A percentile compares a stretch with the other conserved stretches of the same genome.
These are phyloP conservation scores for Eclectus roratus DNA, from an alignment of 2,113 vertebrate genomes.

Conservation along the genomic window DNA sequence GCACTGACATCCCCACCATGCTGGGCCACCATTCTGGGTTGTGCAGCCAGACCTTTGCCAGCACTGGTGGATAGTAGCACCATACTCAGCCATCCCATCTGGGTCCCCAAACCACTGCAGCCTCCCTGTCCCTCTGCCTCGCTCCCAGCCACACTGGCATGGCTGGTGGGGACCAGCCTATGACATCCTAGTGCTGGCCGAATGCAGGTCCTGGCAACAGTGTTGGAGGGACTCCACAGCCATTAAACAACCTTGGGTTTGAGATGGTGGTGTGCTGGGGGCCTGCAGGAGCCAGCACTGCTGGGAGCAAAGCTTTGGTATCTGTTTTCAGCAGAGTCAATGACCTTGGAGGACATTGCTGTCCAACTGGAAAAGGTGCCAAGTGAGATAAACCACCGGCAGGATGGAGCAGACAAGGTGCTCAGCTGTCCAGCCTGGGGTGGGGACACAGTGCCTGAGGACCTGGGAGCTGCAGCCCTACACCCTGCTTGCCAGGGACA, in stretches of 20 bases:
- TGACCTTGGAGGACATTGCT: not conserved
- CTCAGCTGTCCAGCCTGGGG: accelerated
- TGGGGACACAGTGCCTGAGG: not conserved
- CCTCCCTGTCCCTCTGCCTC: not conserved
- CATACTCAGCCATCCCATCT: not conserved
- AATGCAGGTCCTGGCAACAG: not conserved
- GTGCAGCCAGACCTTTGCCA: not conserved
- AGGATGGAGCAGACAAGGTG: not conserved
- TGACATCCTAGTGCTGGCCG: not conserved
- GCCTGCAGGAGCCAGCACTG: not conserved
- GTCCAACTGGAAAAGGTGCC: not conserved
- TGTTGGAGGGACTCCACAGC: not conserved
- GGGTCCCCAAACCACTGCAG: not conserved
- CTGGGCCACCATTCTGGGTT: not conserved
- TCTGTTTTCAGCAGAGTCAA: not conserved
- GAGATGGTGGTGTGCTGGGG: not conserved
- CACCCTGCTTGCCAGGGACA: accelerated
- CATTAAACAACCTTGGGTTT: not conserved
- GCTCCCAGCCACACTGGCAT: not conserved
- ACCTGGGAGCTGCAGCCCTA: not conserved
- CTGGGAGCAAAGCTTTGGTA: not conserved
- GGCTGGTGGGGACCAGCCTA: too few species aligned
- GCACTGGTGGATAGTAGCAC: not conserved
- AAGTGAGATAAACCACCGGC: not conserved
- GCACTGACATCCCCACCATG: not conserved